Evolutionary conservation across 2,113 vertebrate species (phyloP), one percentile per base, ranked within the genome.

Genomic region (Oreochromis tanganicae): DNA sequence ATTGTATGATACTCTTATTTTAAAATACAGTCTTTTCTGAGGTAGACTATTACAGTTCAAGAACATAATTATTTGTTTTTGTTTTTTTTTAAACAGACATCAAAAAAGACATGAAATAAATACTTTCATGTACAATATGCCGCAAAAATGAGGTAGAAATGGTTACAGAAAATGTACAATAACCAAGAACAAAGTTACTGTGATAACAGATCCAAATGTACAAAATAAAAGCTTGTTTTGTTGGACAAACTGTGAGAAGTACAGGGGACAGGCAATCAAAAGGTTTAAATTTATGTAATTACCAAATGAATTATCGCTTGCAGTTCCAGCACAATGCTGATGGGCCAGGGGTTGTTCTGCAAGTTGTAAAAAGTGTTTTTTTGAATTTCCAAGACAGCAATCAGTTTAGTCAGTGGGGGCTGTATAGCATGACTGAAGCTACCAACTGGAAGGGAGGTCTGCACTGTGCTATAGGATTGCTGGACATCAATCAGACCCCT

Each of bases 71-170:
- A 90, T 66, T 66, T 38, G 61, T 66, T 66, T 38, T 66, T 66
- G 61, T 96, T 95, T 95, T 97, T 95, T 97, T 95, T 92, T 95
- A 96, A 97, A 96, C 97, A 96, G 97, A 97, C 97, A 97, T 97
- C 96, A 95, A 95, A 97, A 96, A 96, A 97, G 97, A 97, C 97
- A 98, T 98, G 98, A 98, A 98, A 98, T 98, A 98, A 99, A 98
- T 98, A 99, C 80, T 97, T 97, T 98, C 98, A 98, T 97, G 97
- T 99, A 99, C 97, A 99, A 98, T 97, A 98, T 91, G 96, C 97
- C 96, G 97, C 98, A 98, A 98, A 96, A 98, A 98, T 98, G 98
- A 99, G 98, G 98, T 99, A 99, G 98, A 99, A 98, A 98, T 97
- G 97, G 98, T 99, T 97, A 98, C 97, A 98, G 96, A 98, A 97